Conservation (phyloP, 2,888 invertebrate genomes). For the Drosophila ochracea region DNA sequence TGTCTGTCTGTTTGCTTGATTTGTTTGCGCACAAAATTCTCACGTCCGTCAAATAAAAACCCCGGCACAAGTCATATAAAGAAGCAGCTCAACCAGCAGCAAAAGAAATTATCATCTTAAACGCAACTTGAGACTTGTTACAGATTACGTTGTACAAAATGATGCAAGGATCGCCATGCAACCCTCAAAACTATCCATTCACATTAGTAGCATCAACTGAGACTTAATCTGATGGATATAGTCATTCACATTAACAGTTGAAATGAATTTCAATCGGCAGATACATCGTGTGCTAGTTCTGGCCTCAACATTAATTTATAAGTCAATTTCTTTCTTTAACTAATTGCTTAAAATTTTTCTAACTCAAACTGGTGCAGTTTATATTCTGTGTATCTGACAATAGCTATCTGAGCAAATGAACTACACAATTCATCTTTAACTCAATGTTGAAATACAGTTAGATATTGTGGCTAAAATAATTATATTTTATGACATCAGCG, state of each 20-base stretch:
- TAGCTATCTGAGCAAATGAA: neutral
- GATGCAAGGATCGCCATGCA: constrained; percentile 10
- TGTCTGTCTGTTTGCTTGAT: constrained; percentile 36
- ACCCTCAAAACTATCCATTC: constrained; percentile 11
- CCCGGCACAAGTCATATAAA: constrained; percentile 21
- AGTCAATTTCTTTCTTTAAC: too few relatives aligned
- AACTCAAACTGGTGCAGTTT: too few relatives aligned
- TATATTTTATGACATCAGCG: neutral
- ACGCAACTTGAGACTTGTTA: constrained; percentile 1
- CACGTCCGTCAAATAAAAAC: constrained; percentile 69
- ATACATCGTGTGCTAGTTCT: neutral
- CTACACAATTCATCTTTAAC: neutral
- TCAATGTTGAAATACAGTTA: neutral
- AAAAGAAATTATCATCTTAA: constrained; percentile 42
- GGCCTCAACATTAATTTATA: neutral
- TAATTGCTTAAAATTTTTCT: too few relatives aligned
- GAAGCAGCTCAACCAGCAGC: constrained; percentile 22
- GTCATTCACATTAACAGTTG: neutral
- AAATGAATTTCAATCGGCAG: neutral
- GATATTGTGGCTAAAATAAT: too few relatives aligned
- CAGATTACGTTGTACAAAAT: constrained; percentile 25
- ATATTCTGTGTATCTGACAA: neutral
- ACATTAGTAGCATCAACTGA: neutral
- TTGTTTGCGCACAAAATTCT: constrained; percentile 75
- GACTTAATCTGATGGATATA: neutral